Evolutionary conservation across 1,140 invertebrate species (phyloP).

Genomic region (Heliconius himera): DNA sequence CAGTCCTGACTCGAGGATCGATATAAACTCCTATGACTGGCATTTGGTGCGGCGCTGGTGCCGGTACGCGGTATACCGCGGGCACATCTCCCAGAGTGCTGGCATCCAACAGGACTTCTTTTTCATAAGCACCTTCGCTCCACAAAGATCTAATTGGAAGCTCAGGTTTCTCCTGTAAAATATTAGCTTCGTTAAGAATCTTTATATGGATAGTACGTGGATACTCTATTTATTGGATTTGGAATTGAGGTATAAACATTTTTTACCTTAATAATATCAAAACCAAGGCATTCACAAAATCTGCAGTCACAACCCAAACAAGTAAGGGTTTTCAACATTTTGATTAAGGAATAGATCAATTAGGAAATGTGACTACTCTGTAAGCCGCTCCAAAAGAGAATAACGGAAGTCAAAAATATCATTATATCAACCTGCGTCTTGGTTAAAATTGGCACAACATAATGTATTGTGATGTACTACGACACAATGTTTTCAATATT

Average conservation of each 20-base stretch:
- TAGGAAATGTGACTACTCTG: conserved; percentile 49
- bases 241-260: background rate
- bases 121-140: conserved; percentile 54
- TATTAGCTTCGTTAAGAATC: background rate
- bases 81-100: conserved; percentile 84
- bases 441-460: conserved; percentile 27
- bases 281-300: conserved; percentile 38
- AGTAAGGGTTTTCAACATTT: conserved; percentile 44
- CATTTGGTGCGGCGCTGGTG: conserved; percentile 84
- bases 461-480: conserved; percentile 17
- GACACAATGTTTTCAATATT: conserved; percentile 27
- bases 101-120: conserved; percentile 81
- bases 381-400: conserved; percentile 45
- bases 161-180: conserved; percentile 64
- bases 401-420: conserved; percentile 52
- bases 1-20: conserved; percentile 86
- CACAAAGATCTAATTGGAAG: conserved; percentile 56
- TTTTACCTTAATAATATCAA: conserved; percentile 37
- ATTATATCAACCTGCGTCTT: conserved; percentile 28
- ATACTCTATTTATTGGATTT: background rate
- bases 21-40: conserved; percentile 89
- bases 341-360: conserved; percentile 39
- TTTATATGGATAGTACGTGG: background rate
- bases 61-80: conserved; percentile 84
- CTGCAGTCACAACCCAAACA: conserved; percentile 38